Evolutionary conservation across 2,888 invertebrate species (phyloP), one percentile per base, ranked within the genome.

Genomic region (Hypolimnas misippus): DNA sequence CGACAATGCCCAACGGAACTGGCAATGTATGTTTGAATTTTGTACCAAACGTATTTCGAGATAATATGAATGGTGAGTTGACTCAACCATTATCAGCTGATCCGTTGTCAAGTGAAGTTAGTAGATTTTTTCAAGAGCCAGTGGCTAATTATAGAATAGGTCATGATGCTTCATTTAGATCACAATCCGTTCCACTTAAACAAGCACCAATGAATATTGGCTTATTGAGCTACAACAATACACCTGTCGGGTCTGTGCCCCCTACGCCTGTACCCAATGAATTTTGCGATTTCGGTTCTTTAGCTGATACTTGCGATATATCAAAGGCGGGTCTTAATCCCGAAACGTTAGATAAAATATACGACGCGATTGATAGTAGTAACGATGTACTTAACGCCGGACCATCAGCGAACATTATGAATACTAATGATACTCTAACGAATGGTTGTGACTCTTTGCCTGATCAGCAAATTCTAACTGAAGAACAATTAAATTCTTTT

Each of bases 151-250:
- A 92, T 69, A 87, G 91, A 62, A 76, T 89, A 16, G 84, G 83
- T 3, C 84, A 83, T 16, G 90, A 92, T 62, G 82, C 65, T 64
- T 82, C 88, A 67, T 93, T 88, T 72, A 92, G 97, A 57, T 97
- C 97, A 6, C 97, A 96, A 74, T 97, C 97, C 12, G 97, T 96
- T 53, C 97, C 97, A 0, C 83, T 96, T 17, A 94, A 94, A 74
- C 93, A 93, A 66, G 94, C 93, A 79, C 78, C 92, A 16, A 87
- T 87, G 52, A 85, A 84, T 65, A 77, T 87, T 67, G 81, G 83
- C 1, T 70, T 89, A 31, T 74, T 89, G 50, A 90, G 87, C 71
- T 92, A 91, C 70, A 89, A 87, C 70, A 90, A 87, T 66, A 93
- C 95, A 5, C 93, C 94, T 0, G 94, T 93, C 49, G 95, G 94